Percentiles rank a stretch among this genome's conserved stretches.
These are phyloP conservation scores for Alentia gelatinosa DNA, from an alignment of 2,888 invertebrate genomes.

Conservation along the genomic window DNA sequence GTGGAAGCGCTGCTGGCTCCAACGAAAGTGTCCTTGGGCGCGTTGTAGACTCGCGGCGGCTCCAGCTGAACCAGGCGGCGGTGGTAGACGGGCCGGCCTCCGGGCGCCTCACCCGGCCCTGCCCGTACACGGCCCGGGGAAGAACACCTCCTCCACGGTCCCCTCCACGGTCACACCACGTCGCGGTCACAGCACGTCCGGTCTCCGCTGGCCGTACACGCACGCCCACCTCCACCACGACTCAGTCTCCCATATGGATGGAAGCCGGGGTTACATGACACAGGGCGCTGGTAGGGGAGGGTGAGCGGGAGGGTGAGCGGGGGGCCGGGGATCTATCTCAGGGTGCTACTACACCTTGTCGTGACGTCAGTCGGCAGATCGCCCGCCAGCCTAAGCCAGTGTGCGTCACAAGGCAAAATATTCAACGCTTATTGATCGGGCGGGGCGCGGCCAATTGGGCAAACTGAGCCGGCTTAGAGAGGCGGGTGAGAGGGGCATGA, in stretches of 20 bases:
- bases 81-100: neutral
- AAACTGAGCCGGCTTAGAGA: slow-evolving; percentile 13
- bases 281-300: neutral
- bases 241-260: neutral
- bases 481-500: neutral
- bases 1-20: neutral
- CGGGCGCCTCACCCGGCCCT: too few species aligned
- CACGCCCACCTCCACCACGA: too few species aligned
- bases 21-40: neutral
- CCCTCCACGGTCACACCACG: too few species aligned
- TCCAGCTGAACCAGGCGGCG: neutral
- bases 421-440: slow-evolving; percentile 34
- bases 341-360: neutral
- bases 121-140: too few species aligned
- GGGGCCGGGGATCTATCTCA: neutral
- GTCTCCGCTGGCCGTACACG: too few species aligned
- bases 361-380: slow-evolving; percentile 8
- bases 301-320: neutral
- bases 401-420: neutral
- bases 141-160: too few species aligned
- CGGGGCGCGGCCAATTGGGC: neutral
- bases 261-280: too few species aligned
- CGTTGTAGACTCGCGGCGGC: neutral
- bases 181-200: too few species aligned
- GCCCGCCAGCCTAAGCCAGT: neutral